Evolutionary conservation across 2,113 vertebrate species (phyloP).

Genomic region (Eira barbara): DNA sequence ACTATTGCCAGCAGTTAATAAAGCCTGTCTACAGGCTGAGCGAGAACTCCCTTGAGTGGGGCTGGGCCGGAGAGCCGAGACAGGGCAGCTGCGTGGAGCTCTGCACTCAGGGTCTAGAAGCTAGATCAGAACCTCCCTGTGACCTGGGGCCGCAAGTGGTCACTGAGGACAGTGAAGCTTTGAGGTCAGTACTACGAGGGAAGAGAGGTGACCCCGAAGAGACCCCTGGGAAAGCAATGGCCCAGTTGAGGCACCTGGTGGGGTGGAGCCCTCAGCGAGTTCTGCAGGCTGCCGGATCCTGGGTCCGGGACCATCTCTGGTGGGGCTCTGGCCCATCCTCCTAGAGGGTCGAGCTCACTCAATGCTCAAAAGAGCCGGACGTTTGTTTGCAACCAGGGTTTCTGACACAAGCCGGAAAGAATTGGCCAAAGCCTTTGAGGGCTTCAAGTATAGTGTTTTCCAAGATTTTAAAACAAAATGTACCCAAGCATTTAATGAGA

Average conservation of each 20-base stretch:
- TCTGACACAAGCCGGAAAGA: neutral
- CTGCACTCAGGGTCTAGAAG: neutral
- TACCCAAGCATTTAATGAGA: conserved; percentile 78
- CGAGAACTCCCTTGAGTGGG: fast-evolving
- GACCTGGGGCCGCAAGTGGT: neutral
- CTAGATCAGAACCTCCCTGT: neutral
- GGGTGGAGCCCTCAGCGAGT: neutral
- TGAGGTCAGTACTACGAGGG: neutral
- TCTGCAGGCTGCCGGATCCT: neutral
- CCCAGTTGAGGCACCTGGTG: neutral
- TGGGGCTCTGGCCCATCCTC: neutral
- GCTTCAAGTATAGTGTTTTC: conserved; percentile 58
- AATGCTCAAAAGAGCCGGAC: neutral
- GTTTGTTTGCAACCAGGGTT: neutral
- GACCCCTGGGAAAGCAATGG: neutral
- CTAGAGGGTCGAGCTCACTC: neutral
- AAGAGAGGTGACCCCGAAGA: neutral
- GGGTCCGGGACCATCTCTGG: fast-evolving
- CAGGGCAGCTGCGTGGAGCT: neutral
- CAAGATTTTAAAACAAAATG: conserved; percentile 79
- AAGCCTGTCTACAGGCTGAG: neutral
- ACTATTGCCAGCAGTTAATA: neutral
- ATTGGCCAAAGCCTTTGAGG: neutral
- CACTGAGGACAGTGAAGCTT: neutral
- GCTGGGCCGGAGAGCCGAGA: neutral